A percentile compares a stretch with the other conserved stretches of the same genome.
Evolutionary conservation across 2,113 vertebrate genomes (phyloP).

Genomic region (Caranx melampygus): DNA sequence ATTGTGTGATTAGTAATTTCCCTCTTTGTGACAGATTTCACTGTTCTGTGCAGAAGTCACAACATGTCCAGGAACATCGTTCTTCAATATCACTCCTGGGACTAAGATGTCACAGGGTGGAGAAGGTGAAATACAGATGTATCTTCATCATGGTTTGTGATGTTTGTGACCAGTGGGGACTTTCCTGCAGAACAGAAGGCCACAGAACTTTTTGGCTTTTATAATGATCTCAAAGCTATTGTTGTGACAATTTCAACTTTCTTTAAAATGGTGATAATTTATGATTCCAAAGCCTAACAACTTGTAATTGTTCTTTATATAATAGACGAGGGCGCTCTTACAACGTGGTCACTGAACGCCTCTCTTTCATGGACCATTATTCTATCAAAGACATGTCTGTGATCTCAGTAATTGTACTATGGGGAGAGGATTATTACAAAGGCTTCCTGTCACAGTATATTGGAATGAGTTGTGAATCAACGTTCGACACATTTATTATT

Average conservation of each 20-base stretch:
- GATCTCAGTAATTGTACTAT: constrained; percentile 28
- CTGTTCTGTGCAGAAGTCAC: background rate
- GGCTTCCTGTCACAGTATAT: constrained; percentile 3
- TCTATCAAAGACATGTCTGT: constrained; percentile 5
- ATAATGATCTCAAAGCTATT: background rate
- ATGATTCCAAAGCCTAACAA: background rate
- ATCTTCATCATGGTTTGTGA: background rate
- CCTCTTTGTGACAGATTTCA: background rate
- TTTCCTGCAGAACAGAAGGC: background rate
- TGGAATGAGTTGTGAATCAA: constrained; percentile 9
- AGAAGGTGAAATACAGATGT: background rate
- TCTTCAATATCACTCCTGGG: too few species aligned
- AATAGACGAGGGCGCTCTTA: background rate
- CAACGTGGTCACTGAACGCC: constrained; percentile 7
- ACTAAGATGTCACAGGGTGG: too few species aligned
- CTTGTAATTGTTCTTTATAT: background rate
- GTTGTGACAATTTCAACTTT: background rate
- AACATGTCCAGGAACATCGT: background rate
- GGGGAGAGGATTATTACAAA: background rate
- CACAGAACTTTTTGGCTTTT: background rate
- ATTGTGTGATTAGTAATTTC: background rate
- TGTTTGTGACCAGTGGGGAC: too few species aligned
- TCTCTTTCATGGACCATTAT: constrained; percentile 33
- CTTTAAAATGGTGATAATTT: background rate
- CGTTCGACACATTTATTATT: background rate